These are phyloP conservation scores for Eupithecia insigniata DNA, from an alignment of 2,888 invertebrate genomes.

Conservation along the genomic window DNA sequence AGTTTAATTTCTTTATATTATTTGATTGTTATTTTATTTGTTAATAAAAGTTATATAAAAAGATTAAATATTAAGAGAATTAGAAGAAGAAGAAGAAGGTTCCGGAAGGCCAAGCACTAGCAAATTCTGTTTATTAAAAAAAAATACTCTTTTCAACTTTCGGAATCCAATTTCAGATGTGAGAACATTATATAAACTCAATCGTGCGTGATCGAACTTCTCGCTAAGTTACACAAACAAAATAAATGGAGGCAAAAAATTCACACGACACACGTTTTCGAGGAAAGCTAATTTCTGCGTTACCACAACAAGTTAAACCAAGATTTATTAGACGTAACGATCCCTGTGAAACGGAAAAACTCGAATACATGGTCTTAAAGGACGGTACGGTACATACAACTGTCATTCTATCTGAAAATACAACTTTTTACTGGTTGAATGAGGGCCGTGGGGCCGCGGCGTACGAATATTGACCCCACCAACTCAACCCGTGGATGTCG, in stretches of 20 bases:
- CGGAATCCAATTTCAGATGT: slow-evolving; percentile 9
- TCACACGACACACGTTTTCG: slow-evolving; percentile 52
- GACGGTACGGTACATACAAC: neutral
- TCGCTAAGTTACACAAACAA: slow-evolving; percentile 18
- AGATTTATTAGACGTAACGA: slow-evolving; percentile 75
- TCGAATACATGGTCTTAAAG: neutral
- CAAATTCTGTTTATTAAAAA: neutral
- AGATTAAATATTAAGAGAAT: neutral
- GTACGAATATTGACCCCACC: too few relatives aligned
- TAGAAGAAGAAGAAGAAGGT: neutral
- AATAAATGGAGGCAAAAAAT: slow-evolving; percentile 25
- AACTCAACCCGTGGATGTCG: too few relatives aligned
- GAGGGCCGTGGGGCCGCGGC: too few relatives aligned
- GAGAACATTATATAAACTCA: slow-evolving; percentile 12
- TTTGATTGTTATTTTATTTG: too few relatives aligned
- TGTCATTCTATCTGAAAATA: neutral
- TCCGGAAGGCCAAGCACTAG: neutral
- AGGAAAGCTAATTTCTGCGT: slow-evolving; percentile 58
- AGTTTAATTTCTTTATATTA: too few relatives aligned
- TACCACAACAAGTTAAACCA: slow-evolving; percentile 73
- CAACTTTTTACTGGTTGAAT: too few relatives aligned
- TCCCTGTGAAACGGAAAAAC: slow-evolving; percentile 61
- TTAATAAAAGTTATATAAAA: neutral
- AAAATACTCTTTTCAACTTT: neutral
- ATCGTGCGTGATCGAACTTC: slow-evolving; percentile 11